Evolutionary conservation across 2,113 vertebrate genomes (phyloP).

Genomic region (Microcebus lehilahytsara): DNA sequence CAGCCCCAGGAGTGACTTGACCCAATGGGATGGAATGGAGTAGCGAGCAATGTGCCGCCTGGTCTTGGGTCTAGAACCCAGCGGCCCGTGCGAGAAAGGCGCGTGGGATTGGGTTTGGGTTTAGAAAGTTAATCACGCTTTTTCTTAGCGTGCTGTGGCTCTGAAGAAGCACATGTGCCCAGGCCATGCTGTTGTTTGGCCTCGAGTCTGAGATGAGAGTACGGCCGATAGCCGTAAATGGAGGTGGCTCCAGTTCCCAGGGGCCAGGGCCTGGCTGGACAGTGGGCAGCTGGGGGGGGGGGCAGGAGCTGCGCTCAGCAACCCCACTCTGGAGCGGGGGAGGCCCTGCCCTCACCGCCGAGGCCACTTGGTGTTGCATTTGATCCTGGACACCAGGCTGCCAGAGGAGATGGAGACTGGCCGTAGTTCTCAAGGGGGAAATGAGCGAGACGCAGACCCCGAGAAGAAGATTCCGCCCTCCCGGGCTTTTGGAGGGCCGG

Average conservation of each 20-base stretch:
- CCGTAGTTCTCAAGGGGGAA: accelerated
- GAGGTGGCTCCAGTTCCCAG: accelerated
- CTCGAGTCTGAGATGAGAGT: not conserved
- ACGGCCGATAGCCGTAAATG: not conserved
- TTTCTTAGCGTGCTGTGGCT: not conserved
- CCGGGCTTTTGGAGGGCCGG: accelerated
- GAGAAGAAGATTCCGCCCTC: not conserved
- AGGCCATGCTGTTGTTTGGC: accelerated
- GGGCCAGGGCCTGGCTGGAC: not conserved
- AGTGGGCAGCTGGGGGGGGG: too few species aligned
- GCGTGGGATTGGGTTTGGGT: not conserved
- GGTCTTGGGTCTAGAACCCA: accelerated
- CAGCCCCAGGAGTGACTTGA: not conserved
- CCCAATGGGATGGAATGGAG: accelerated
- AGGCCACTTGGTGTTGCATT: accelerated
- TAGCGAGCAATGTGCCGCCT: accelerated
- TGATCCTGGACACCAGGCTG: accelerated
- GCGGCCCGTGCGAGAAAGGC: not conserved
- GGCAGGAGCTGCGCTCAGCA: accelerated
- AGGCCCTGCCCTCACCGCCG: not conserved
- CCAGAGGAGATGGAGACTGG: not conserved
- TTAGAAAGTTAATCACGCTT: accelerated
- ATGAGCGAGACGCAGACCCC: accelerated
- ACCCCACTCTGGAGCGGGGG: not conserved
- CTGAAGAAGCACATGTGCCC: accelerated